These are phyloP conservation scores for Psammodynastes pulverulentus DNA, from an alignment of 2,113 vertebrate species.

Conservation along the genomic window DNA sequence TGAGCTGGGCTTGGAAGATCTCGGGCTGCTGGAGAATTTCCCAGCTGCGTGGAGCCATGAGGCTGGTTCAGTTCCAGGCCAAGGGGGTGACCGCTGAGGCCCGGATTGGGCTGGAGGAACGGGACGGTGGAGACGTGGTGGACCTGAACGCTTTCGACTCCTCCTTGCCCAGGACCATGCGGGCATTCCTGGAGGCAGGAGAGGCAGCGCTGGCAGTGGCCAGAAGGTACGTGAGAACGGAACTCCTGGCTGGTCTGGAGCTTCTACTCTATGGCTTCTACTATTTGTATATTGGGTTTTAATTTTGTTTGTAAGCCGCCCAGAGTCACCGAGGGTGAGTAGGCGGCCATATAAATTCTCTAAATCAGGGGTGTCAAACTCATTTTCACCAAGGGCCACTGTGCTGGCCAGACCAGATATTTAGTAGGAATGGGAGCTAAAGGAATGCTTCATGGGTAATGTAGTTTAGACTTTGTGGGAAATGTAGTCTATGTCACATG, in stretches of 20 bases:
- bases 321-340: not conserved
- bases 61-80: slow-evolving; percentile 82
- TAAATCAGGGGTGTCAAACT: no score
- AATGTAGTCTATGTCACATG: no score
- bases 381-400: no score
- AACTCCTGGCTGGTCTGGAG: not conserved
- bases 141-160: slow-evolving; percentile 84
- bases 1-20: not conserved
- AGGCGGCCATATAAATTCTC: not conserved
- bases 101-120: slow-evolving; percentile 80
- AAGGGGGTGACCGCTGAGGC: slow-evolving; percentile 40
- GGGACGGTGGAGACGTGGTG: slow-evolving; percentile 69
- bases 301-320: no score
- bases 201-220: slow-evolving; percentile 72
- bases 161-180: slow-evolving; percentile 78
- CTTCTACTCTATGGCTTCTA: no score
- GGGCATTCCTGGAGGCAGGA: slow-evolving; percentile 80
- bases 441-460: no score
- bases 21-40: not conserved
- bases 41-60: slow-evolving; percentile 66
- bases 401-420: no score
- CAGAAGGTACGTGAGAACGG: slow-evolving; percentile 59
- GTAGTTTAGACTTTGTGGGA: no score
- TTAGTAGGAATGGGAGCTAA: no score
- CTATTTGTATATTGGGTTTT: no score